A percentile compares a stretch with the other conserved stretches of the same genome.
Evolutionary conservation across 2,797 vertebrate genomes (phyloP).

Genomic region (Fundulus diaphanus): DNA sequence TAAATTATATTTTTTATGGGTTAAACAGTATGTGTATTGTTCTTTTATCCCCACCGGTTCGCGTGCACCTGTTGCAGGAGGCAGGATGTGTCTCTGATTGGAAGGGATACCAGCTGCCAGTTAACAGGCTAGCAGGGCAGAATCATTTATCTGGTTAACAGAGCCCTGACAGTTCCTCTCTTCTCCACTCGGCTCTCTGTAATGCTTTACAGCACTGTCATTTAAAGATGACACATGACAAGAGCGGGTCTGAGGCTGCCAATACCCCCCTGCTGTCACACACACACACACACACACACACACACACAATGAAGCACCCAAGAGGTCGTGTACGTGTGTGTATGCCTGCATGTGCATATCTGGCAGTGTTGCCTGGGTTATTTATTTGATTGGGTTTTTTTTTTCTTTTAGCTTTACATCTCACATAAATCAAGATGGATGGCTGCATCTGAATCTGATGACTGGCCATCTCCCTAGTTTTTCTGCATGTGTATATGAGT

Average conservation of each 20-base stretch:
- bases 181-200: slow-evolving; percentile 54
- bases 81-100: slow-evolving; percentile 57
- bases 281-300: slow-evolving; percentile 24
- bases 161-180: slow-evolving; percentile 71
- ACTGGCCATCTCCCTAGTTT: slow-evolving; percentile 18
- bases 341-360: slow-evolving; percentile 7
- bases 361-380: slow-evolving; percentile 36
- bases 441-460: slow-evolving; percentile 28
- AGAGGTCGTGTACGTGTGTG: slow-evolving; percentile 13
- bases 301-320: slow-evolving; percentile 46
- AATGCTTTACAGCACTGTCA: slow-evolving; percentile 75
- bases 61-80: slow-evolving; percentile 61
- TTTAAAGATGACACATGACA: slow-evolving; percentile 81
- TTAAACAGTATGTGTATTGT: neutral
- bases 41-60: neutral
- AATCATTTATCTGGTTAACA: slow-evolving; percentile 80
- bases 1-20: no score
- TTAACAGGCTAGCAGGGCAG: slow-evolving; percentile 61
- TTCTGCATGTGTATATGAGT: neutral
- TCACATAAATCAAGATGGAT: slow-evolving; percentile 54
- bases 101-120: slow-evolving; percentile 62
- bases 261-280: slow-evolving; percentile 44
- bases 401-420: slow-evolving; percentile 55
- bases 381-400: slow-evolving; percentile 68
- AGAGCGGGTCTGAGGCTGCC: slow-evolving; percentile 51